Evolutionary conservation across 2,113 vertebrate genomes (phyloP).

Genomic region (Pygoscelis adeliae): DNA sequence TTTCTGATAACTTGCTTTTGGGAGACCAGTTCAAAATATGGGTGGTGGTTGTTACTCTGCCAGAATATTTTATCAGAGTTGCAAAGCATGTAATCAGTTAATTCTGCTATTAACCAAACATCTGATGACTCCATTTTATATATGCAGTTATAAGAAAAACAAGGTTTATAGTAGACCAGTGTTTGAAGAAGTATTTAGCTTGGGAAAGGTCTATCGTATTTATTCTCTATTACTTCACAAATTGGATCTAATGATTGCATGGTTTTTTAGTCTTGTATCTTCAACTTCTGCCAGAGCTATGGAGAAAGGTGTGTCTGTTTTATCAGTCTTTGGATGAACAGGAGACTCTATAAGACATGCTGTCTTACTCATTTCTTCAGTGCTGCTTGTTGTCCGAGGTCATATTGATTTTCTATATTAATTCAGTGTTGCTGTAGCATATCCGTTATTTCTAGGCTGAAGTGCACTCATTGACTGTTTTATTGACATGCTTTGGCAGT

Average conservation of each 20-base stretch:
- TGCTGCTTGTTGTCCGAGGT: constrained; percentile 41
- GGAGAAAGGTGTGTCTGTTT: constrained; percentile 28
- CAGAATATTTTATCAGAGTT: background rate
- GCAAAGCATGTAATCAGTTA: background rate
- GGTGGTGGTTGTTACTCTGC: background rate
- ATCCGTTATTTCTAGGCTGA: constrained; percentile 45
- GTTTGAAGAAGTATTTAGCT: background rate
- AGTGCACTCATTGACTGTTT: background rate
- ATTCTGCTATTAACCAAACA: background rate
- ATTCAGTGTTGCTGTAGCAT: background rate
- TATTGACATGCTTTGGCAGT: background rate
- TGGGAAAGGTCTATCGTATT: background rate
- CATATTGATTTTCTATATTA: constrained; percentile 64
- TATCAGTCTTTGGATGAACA: background rate
- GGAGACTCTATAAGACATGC: background rate
- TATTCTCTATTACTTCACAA: background rate
- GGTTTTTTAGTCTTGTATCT: constrained; percentile 3
- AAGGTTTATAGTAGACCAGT: background rate
- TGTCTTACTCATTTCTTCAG: constrained; percentile 31
- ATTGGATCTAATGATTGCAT: background rate
- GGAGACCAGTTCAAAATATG: background rate
- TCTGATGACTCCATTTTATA: background rate
- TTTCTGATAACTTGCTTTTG: background rate
- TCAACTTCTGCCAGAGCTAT: background rate
- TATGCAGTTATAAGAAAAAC: background rate